phyloP scores from a whole-genome alignment of 2,113 vertebrate genomes.

The Trogon melanurus region DNA sequence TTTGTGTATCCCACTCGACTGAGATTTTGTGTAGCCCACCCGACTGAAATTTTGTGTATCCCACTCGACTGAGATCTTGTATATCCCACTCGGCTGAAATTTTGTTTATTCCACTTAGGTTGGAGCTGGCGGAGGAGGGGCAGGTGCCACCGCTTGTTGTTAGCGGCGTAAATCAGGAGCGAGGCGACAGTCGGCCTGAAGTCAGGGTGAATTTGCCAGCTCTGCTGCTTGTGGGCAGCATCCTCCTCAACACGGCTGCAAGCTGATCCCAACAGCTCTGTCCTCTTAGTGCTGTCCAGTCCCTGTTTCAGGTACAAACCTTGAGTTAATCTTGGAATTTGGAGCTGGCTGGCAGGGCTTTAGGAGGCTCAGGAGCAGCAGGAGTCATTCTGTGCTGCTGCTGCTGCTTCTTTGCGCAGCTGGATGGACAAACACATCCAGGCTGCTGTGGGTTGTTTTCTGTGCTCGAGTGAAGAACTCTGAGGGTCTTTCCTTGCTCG shows the following conservation, averaged over 20 bases:
- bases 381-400: accelerated
- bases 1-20: background rate
- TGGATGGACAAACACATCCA: background rate
- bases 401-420: background rate
- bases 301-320: background rate
- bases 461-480: background rate
- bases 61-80: background rate
- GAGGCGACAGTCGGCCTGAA: background rate
- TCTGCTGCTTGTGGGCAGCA: background rate
- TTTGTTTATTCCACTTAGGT: background rate
- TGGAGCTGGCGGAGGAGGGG: background rate
- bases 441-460: background rate
- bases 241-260: background rate
- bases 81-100: too few relatives aligned
- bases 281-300: background rate
- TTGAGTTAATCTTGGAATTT: background rate
- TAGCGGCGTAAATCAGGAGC: background rate
- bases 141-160: background rate
- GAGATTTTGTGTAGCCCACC: background rate
- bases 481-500: background rate
- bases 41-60: too few relatives aligned
- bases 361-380: background rate
- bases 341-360: background rate
- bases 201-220: background rate
- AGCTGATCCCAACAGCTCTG: background rate